Base-by-base conservation (phyloP, 2,888 invertebrate species). In the Stratiomys singularior region DNA sequence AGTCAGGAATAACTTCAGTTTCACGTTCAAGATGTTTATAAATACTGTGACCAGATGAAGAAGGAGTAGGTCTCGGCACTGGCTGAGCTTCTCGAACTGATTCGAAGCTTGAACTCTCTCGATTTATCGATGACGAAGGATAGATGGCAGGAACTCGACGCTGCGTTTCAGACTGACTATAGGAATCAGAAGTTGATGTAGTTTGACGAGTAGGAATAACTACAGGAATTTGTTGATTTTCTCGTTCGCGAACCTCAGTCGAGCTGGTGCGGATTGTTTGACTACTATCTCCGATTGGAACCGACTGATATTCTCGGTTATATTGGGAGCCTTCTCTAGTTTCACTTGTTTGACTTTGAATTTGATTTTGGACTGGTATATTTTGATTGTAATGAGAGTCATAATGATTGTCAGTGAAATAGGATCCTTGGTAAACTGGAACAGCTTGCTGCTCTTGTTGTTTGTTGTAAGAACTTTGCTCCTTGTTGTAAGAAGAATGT, bases 1-100 rank as follows among this genome's bases (percentile, higher is more conserved):
- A 87, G 37, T 82, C 83, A 0, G 85, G 80, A 1, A 87, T 86
- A 1, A 78, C 78, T 2, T 86, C 86, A 81, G 83, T 81, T 7
- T 82, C 80, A 74, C 58, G 67, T 30, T 82, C 80, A 1, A 83
- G 81, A 83, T 85, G 85, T 76, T 84, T 82, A 76, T 85, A 84
- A 60, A 85, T 79, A 21, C 77, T 23, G 79, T 83, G 76, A 0
- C 46, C 25, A 2, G 46, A 47, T 2, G 76, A 18, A 0, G 76
- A 27, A 4, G 63, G 25, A 25, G n/a, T 47, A 15, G 64, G 64
- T 18, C n/a, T 21, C 1, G 60, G 37, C 3, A 44, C 60, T 4
- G 47, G 15, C 13, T 28, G 63, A 27, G 63, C 27, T 11, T 66
- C 64, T 1, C 52, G 63, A 25, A 21, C 5, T 46, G 46, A 47